phyloP scores from a whole-genome alignment of 2,113 vertebrate genomes.

The Pica pica region DNA sequence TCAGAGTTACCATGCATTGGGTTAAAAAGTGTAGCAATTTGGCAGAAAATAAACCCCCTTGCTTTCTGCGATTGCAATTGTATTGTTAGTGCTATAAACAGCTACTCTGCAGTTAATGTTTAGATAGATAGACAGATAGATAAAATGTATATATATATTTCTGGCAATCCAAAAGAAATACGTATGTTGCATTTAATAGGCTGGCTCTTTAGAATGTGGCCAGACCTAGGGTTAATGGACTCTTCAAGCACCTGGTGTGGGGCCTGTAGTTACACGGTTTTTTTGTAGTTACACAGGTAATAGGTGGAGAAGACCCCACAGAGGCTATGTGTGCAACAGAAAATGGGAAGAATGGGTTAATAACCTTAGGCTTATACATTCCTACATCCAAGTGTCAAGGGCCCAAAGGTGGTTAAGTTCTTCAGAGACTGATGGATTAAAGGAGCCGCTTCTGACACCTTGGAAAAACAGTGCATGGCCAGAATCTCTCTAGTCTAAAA shows the following conservation, averaged over 20 bases:
- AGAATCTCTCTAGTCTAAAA: not conserved
- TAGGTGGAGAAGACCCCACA: not conserved
- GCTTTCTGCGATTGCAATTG: not conserved
- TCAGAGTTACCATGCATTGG: not conserved
- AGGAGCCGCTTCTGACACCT: not conserved
- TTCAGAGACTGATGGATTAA: not conserved
- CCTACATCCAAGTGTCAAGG: not conserved
- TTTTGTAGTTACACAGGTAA: too few relatives aligned
- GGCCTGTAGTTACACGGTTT: not conserved
- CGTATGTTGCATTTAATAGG: not conserved
- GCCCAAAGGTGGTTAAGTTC: not conserved
- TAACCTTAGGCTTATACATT: not conserved
- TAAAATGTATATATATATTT: not conserved
- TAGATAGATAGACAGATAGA: too few relatives aligned
- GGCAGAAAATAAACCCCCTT: not conserved
- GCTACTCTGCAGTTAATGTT: not conserved
- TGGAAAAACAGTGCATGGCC: not conserved
- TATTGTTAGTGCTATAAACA: not conserved
- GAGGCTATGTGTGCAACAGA: not conserved
- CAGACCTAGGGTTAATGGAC: not conserved
- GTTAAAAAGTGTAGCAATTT: not conserved
- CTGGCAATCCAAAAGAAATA: not conserved
- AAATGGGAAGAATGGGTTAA: not conserved
- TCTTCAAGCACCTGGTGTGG: rapidly evolving
- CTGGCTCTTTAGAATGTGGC: not conserved